These are phyloP conservation scores for Muscidifurax raptorellus DNA, from an alignment of 1,140 invertebrate genomes.

Conservation along the genomic window DNA sequence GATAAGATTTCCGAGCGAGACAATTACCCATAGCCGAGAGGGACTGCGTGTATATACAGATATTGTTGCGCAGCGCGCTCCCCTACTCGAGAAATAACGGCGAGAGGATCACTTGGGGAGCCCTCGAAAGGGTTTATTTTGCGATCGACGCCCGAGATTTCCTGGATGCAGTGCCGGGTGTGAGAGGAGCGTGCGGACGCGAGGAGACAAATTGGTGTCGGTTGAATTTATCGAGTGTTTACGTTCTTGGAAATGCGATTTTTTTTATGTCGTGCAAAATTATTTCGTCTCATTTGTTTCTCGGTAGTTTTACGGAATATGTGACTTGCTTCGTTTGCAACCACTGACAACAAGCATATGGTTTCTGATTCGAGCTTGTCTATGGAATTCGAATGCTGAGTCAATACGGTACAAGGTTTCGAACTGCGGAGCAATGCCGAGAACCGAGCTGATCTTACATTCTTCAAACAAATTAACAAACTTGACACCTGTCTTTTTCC, in stretches of 20 bases:
- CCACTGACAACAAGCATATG: background rate
- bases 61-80: background rate
- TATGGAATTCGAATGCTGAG: slow-evolving; percentile 35
- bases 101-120: background rate
- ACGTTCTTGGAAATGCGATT: background rate
- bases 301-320: too few species aligned
- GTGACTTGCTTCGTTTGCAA: background rate
- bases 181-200: background rate
- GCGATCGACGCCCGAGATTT: slow-evolving; percentile 1
- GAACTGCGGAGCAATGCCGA: background rate
- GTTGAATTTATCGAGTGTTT: background rate
- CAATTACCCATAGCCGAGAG: slow-evolving; percentile 33
- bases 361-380: slow-evolving; percentile 29
- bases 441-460: slow-evolving; percentile 40
- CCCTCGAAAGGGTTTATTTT: background rate
- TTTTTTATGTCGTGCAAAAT: background rate
- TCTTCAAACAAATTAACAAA: slow-evolving; percentile 45
- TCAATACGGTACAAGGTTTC: slow-evolving; percentile 29
- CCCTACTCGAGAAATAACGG: background rate
- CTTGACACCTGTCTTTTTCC: slow-evolving; percentile 37
- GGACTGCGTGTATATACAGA: background rate
- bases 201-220: background rate
- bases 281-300: background rate
- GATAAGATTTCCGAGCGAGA: slow-evolving; percentile 64
- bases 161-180: background rate